Evolutionary conservation across 2,888 invertebrate species (phyloP).

Genomic region (Scelioninae gen. 2): DNA sequence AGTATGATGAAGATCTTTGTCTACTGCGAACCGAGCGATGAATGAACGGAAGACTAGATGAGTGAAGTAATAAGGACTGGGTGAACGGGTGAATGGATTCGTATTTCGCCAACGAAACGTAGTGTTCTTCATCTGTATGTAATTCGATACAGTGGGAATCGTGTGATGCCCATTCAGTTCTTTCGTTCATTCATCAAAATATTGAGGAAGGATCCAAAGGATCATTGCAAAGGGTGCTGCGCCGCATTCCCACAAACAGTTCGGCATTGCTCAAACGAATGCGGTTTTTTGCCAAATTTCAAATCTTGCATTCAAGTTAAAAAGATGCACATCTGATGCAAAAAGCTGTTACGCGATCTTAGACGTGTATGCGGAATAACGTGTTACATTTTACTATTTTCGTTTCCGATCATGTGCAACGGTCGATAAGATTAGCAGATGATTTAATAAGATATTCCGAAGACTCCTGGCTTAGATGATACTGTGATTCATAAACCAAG

Average conservation of each 20-base stretch:
- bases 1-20: conserved; percentile 33
- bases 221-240: conserved; percentile 66
- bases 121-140: conserved; percentile 67
- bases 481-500: too few species aligned
- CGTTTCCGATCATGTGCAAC: too few species aligned
- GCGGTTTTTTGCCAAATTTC: conserved; percentile 30
- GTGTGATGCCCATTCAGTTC: conserved; percentile 67
- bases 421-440: too few species aligned
- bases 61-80: conserved; percentile 59
- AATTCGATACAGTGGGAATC: conserved; percentile 75
- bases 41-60: conserved; percentile 56
- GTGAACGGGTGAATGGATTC: conserved; percentile 71
- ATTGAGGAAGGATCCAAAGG: conserved; percentile 68
- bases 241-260: conserved; percentile 37
- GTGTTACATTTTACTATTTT: too few species aligned
- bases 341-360: too few species aligned
- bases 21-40: conserved; percentile 35
- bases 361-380: too few species aligned
- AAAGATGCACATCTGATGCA: too few species aligned
- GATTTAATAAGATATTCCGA: too few species aligned
- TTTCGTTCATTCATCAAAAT: conserved; percentile 63
- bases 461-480: too few species aligned
- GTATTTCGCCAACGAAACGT: conserved; percentile 66
- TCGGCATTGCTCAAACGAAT: conserved; percentile 50
- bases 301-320: conserved; percentile 3